A percentile compares a stretch with the other conserved stretches of the same genome.
Conservation (phyloP, 2,888 invertebrate genomes). For the Lycia hirtaria region DNA sequence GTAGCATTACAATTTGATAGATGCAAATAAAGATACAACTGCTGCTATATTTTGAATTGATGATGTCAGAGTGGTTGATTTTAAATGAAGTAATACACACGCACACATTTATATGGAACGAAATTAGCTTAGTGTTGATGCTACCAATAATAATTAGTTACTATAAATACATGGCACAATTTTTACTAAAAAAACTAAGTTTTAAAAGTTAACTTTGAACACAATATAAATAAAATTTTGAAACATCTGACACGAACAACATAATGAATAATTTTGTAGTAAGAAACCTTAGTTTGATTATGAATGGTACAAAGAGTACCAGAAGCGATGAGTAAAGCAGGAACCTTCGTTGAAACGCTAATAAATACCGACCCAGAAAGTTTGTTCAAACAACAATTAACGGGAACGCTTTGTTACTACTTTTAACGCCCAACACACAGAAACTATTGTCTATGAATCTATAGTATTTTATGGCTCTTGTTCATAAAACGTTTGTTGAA, state of each 20-base stretch:
- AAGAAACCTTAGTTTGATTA: too few relatives aligned
- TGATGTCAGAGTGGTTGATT: conserved; percentile 32
- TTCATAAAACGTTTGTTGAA: conserved; percentile 33
- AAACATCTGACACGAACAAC: too few relatives aligned
- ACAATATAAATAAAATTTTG: too few relatives aligned
- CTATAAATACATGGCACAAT: too few relatives aligned
- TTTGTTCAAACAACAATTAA: conserved; percentile 66
- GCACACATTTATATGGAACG: neutral
- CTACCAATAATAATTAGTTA: too few relatives aligned
- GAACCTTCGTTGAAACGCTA: conserved; percentile 52
- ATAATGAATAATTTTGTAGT: too few relatives aligned
- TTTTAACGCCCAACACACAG: conserved; percentile 44
- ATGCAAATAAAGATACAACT: conserved; percentile 34
- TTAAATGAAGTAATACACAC: conserved; percentile 9
- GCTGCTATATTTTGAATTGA: conserved; percentile 28
- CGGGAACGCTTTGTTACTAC: conserved; percentile 60
- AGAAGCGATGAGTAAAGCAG: conserved; percentile 52
- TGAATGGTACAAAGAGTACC: conserved; percentile 41
- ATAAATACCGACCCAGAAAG: conserved; percentile 67
- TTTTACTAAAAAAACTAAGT: neutral
- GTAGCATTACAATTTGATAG: conserved; percentile 51
- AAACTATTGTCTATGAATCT: conserved; percentile 41
- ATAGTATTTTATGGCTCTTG: conserved; percentile 35
- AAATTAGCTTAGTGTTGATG: too few relatives aligned
- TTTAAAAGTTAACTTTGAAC: neutral